A percentile compares a stretch with the other conserved stretches of the same genome.
These are phyloP conservation scores for Natator depressus DNA, from an alignment of 2,113 vertebrate genomes.

Conservation along the genomic window DNA sequence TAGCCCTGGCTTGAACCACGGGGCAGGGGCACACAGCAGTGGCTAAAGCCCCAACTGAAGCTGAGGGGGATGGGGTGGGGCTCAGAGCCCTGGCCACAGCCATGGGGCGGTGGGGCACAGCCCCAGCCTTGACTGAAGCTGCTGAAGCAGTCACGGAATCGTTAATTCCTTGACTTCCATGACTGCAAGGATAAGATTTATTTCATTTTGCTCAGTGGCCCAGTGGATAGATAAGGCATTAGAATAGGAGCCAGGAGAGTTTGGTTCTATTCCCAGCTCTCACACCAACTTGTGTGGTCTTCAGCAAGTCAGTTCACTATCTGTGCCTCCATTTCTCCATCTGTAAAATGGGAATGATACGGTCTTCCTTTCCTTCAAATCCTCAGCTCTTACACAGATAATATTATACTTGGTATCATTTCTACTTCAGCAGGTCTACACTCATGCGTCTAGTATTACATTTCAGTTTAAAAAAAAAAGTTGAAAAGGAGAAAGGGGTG, in stretches of 20 bases:
- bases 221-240: not conserved
- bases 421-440: not conserved
- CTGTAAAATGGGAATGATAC: not conserved
- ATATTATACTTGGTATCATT: not conserved
- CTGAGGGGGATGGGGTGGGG: no score
- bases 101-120: no score
- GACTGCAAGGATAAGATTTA: no score
- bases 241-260: rapidly evolving
- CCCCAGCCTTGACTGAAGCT: no score
- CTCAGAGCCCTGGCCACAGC: no score
- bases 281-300: not conserved
- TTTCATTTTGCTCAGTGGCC: not conserved
- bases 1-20: no score
- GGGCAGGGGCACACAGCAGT: no score
- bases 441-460: not conserved
- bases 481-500: not conserved
- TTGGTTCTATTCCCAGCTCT: not conserved
- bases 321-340: not conserved
- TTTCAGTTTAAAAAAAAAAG: not conserved
- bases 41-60: no score
- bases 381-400: not conserved
- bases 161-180: no score
- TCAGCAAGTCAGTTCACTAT: not conserved
- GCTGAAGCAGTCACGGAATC: no score
- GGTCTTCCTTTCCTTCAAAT: not conserved